A percentile compares a stretch with the other conserved stretches of the same genome.
Conservation (phyloP, 1,140 invertebrate species). For the Argopecten irradians region DNA sequence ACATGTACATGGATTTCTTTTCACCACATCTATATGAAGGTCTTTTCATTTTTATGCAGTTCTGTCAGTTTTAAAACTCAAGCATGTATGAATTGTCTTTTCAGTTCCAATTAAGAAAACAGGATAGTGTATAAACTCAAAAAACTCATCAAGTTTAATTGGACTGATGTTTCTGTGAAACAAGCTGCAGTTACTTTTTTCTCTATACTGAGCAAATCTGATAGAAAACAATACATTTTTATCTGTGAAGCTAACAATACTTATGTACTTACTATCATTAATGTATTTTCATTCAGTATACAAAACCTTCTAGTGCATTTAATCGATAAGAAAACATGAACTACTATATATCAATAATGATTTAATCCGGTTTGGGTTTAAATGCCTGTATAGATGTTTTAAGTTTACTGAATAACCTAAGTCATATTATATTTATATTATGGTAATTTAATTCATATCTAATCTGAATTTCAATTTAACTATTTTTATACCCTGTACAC, state of each 20-base stretch:
- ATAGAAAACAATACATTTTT: background rate
- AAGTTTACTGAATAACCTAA: background rate
- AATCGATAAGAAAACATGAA: conserved; percentile 2
- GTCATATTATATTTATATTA: background rate
- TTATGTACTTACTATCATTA: background rate
- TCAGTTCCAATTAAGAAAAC: background rate
- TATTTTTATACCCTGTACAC: background rate
- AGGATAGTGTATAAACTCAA: too few species aligned
- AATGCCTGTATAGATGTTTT: background rate
- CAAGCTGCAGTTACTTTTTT: background rate
- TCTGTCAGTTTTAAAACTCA: background rate
- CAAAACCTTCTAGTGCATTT: background rate
- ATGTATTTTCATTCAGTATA: background rate
- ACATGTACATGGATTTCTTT: background rate
- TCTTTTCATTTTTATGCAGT: background rate
- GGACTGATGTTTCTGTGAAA: background rate
- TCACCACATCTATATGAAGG: background rate
- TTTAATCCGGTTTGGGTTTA: background rate
- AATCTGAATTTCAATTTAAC: background rate
- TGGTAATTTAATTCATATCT: background rate
- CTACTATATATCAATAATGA: conserved; percentile 7
- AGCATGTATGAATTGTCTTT: background rate
- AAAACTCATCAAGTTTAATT: background rate
- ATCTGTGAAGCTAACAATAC: background rate
- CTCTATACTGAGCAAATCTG: background rate